Percentiles rank a stretch among this genome's conserved stretches.
Evolutionary conservation across 2,888 invertebrate species (phyloP).

Genomic region (Sisyra terminalis): DNA sequence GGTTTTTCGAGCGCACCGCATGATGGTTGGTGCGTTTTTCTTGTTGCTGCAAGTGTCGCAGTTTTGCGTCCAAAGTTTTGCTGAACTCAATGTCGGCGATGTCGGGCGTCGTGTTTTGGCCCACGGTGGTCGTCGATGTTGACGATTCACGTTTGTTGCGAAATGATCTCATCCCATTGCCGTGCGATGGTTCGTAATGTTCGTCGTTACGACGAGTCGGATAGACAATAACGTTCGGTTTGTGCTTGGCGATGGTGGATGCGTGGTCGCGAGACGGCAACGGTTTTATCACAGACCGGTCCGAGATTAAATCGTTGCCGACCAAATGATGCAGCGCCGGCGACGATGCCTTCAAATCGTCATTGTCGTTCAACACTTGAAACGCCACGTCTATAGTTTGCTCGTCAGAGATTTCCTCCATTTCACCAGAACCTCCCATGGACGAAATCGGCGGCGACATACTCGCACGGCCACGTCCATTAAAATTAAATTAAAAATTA

Average conservation of each 20-base stretch:
- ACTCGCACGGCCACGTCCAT: conserved; percentile 10
- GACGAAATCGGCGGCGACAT: conserved; percentile 11
- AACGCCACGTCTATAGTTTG: conserved; percentile 21
- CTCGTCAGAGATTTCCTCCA: conserved; percentile 19
- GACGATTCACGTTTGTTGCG: conserved; percentile 4
- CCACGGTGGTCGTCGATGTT: not conserved
- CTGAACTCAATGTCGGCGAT: conserved; percentile 39
- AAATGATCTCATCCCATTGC: conserved; percentile 3
- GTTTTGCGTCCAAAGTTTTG: conserved; percentile 52
- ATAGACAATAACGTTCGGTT: conserved; percentile 38
- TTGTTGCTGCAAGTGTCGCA: conserved; percentile 48
- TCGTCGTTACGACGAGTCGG: conserved; percentile 27
- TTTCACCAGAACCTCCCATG: conserved; percentile 17
- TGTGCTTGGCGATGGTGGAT: conserved; percentile 13
- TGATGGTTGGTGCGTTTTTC: conserved; percentile 21
- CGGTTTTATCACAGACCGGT: conserved; percentile 19
- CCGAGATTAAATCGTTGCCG: not conserved
- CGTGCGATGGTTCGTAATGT: not conserved
- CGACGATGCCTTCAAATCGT: conserved; percentile 10
- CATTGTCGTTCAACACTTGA: conserved; percentile 26
- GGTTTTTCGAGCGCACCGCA: not conserved
- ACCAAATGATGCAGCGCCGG: too few relatives aligned
- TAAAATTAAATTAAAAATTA: not conserved
- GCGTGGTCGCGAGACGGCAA: conserved; percentile 18
- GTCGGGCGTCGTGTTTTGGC: not conserved